Conservation (phyloP, 1,140 invertebrate genomes). For the Maniola jurtina region DNA sequence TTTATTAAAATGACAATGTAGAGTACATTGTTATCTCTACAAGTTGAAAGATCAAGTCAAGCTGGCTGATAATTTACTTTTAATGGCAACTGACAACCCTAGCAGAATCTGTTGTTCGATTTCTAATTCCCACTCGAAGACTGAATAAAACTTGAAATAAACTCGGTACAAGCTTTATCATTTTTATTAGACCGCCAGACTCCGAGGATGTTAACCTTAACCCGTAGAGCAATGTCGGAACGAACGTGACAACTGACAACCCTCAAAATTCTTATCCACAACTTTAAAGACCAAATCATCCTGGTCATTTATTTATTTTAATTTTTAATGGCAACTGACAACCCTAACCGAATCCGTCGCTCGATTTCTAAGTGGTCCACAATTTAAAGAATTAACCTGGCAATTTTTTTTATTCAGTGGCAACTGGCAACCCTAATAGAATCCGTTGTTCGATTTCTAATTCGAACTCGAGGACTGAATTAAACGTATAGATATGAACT, state of each 20-base stretch:
- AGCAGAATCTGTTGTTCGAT: conserved; percentile 17
- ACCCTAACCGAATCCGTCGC: too few relatives aligned
- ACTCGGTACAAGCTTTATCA: conserved; percentile 43
- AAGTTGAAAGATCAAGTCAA: too few relatives aligned
- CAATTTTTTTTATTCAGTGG: background rate
- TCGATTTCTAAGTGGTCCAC: too few relatives aligned
- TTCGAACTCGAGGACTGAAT: conserved; percentile 17
- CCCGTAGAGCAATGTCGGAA: conserved; percentile 61
- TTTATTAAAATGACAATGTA: too few relatives aligned
- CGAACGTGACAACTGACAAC: too few relatives aligned
- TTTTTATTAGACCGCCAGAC: conserved; percentile 47
- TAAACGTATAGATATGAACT: conserved; percentile 32
- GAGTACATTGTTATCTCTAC: too few relatives aligned
- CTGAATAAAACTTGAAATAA: conserved; percentile 28
- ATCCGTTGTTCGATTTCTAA: conserved; percentile 29
- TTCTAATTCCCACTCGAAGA: conserved; percentile 25
- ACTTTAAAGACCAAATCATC: too few relatives aligned
- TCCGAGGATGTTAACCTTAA: conserved; percentile 56
- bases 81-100: conserved; percentile 1
- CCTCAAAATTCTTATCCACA: too few relatives aligned
- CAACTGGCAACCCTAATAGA: conserved; percentile 2
- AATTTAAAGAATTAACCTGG: too few relatives aligned
- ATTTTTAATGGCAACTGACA: too few relatives aligned
- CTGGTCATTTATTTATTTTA: too few relatives aligned
- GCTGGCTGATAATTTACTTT: too few relatives aligned